A percentile compares a stretch with the other conserved stretches of the same genome.
Evolutionary conservation across 2,797 vertebrate genomes (phyloP).

Genomic region (Adrianichthys oophorus): DNA sequence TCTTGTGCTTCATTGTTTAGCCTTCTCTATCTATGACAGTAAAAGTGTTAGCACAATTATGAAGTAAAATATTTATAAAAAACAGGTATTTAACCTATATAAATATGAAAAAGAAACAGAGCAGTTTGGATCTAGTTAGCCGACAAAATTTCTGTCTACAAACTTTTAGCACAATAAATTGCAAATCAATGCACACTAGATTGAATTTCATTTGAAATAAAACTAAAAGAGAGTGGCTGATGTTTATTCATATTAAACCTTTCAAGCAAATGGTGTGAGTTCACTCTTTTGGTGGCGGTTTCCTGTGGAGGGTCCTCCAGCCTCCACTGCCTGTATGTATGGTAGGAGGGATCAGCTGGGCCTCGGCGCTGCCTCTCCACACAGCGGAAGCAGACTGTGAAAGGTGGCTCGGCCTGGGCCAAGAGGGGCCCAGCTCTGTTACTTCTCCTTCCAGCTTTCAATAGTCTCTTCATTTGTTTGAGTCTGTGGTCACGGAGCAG

Average conservation of each 20-base stretch:
- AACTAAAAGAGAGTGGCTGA: not conserved
- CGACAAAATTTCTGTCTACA: too few relatives aligned
- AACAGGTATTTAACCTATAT: too few relatives aligned
- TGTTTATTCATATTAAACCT: conserved; percentile 8
- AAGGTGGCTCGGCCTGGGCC: conserved; percentile 82
- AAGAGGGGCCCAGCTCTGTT: conserved; percentile 78
- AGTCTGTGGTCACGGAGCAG: conserved; percentile 74
- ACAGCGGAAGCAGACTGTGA: conserved; percentile 85
- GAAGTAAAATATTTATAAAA: too few relatives aligned
- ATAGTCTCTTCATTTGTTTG: conserved; percentile 80
- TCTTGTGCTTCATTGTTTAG: too few relatives aligned
- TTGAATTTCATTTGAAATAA: too few relatives aligned
- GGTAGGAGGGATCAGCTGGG: conserved; percentile 78
- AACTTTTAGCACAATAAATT: too few relatives aligned
- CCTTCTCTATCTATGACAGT: too few relatives aligned
- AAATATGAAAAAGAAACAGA: too few relatives aligned
- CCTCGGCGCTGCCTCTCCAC: conserved; percentile 78
- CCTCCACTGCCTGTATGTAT: conserved; percentile 85
- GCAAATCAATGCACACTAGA: too few relatives aligned
- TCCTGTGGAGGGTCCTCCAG: conserved; percentile 85
- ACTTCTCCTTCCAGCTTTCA: conserved; percentile 77
- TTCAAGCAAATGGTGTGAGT: conserved; percentile 62
- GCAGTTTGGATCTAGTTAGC: too few relatives aligned
- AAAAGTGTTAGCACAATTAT: too few relatives aligned
- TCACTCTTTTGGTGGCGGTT: conserved; percentile 85